A percentile compares a stretch with the other conserved stretches of the same genome.
Conservation (phyloP, 2,113 vertebrate species). For the Penelope pileata region DNA sequence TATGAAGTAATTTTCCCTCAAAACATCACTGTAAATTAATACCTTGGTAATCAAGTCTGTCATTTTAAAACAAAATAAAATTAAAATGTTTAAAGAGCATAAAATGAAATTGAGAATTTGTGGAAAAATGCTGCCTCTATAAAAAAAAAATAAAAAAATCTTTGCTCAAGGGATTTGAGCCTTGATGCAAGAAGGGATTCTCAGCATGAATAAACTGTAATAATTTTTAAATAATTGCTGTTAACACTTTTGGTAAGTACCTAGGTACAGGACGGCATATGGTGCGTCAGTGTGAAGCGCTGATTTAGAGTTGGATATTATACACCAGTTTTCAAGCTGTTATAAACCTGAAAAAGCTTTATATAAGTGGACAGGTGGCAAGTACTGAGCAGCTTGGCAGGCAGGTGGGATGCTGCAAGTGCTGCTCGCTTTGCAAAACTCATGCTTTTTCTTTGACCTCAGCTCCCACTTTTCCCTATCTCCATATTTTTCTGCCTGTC, state of each 20-base stretch:
- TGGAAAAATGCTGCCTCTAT: background rate
- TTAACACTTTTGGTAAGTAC: conserved; percentile 26
- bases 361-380: conserved; percentile 33
- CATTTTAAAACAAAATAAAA: background rate
- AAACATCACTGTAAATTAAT: background rate
- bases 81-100: background rate
- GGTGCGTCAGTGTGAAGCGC: conserved; percentile 6
- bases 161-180: background rate
- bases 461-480: background rate
- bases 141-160: background rate
- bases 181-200: background rate
- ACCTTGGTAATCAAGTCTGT: background rate
- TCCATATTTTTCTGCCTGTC: rapidly evolving
- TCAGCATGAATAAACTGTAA: conserved; percentile 33
- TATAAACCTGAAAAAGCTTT: background rate
- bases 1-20: background rate
- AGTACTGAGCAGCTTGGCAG: background rate
- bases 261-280: background rate
- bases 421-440: background rate
- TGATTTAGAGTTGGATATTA: conserved; percentile 15
- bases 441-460: background rate
- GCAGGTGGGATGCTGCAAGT: background rate
- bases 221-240: conserved; percentile 47
- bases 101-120: background rate
- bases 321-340: conserved; percentile 26